Conservation (phyloP, 2,797 vertebrate genomes). For the Hypotaenidia okinawae region DNA sequence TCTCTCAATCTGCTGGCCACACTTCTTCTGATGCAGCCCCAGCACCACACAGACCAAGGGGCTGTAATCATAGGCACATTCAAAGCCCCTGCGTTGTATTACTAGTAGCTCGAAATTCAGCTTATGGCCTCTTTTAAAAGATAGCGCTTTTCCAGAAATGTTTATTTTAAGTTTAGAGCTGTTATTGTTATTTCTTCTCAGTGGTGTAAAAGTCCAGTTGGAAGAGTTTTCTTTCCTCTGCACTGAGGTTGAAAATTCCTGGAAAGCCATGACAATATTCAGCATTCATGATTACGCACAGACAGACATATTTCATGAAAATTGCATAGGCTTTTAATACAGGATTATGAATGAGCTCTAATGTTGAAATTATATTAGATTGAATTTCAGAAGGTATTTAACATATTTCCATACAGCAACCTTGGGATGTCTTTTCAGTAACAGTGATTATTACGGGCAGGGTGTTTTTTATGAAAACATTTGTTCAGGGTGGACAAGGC, state of each 20-base stretch:
- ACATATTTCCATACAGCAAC: constrained; percentile 77
- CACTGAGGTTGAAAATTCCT: constrained; percentile 75
- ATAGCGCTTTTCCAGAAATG: constrained; percentile 77
- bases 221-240: constrained; percentile 75
- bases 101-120: constrained; percentile 68
- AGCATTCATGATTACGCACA: constrained; percentile 79
- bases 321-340: constrained; percentile 75
- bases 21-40: neutral
- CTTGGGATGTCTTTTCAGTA: constrained; percentile 75
- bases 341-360: constrained; percentile 78
- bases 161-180: constrained; percentile 80
- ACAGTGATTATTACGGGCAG: constrained; percentile 74
- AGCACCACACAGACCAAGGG: neutral
- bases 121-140: constrained; percentile 67
- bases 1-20: no score
- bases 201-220: constrained; percentile 76
- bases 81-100: constrained; percentile 42
- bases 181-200: constrained; percentile 80
- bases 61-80: constrained; percentile 44
- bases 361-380: constrained; percentile 78
- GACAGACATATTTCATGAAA: constrained; percentile 77
- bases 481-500: constrained; percentile 72
- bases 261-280: constrained; percentile 79
- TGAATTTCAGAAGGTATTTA: constrained; percentile 80
- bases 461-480: constrained; percentile 79